Evolutionary conservation across 2,113 vertebrate genomes (phyloP), one percentile per base, ranked within the genome.

Genomic region (Circaetus gallicus): DNA sequence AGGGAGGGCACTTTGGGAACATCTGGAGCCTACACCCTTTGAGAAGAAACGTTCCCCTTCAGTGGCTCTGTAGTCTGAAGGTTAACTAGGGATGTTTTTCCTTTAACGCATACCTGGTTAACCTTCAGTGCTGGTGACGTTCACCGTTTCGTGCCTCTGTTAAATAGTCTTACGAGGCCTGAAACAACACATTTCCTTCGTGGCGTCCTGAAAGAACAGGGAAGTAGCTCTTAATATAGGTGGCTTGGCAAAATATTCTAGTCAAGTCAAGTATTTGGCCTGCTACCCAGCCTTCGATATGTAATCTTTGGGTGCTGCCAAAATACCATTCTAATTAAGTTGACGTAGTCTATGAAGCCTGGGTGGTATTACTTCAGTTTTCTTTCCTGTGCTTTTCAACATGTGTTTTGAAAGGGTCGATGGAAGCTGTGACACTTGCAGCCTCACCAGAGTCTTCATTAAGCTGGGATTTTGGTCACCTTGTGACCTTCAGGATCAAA

Each of bases 271-370:
- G 80, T 93, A 94, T 89, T 97, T 97, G 94, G 97, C 91, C 83
- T 94, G 86, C 80, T 95, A 93, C 90, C 76, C 92, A 93, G 80
- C 69, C 93, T 96, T 97, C 88, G 24, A 96, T 97, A 96, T 49
- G 86, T 93, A 95, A 96, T 96, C 82, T 95, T 86, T 71, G 2
- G 16, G 89, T 91, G 87, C 97, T 97, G 97, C 95, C 94, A 96
- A 97, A 96, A 96, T 96, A 93, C 91, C 92, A 73, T 92, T 96
- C 91, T 97, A 97, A 96, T 97, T 93, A 97, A 87, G 73, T 24
- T 95, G 90, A 95, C 95, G 82, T 52, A 90, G 82, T 82, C 94
- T 96, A 3, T 76, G 84, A 92, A 97, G 80, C 91, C 93, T 96
- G 96, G 89, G 91, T 93, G 95, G 96, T 94, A 96, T 92, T 96